Base-by-base conservation (phyloP, 2,113 vertebrate genomes). In the Chelonoidis abingdonii region DNA sequence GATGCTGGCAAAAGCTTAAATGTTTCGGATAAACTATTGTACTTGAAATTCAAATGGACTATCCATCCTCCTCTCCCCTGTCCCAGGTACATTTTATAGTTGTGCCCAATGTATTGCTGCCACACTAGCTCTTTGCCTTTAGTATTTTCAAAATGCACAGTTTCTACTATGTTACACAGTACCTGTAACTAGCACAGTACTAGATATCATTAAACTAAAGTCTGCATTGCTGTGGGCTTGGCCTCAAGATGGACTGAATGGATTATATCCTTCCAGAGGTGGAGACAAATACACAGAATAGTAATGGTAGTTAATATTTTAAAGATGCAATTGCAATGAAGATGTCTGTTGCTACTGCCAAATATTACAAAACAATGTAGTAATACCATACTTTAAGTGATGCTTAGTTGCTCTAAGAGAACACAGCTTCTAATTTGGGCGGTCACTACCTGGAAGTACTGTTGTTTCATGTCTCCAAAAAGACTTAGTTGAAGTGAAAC, bases 151-250 rank as follows among this genome's bases (percentile, higher is more conserved):
- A 76, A 76, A 47, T 44, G 25, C 35, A 38, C 24, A 76, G 41
- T 44, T 47, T 76, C n/a, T 76, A 27, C 41, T 38, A 38, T 5
- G 3, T 76, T 44, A 47, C 12, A 25, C 41, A 44, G 24, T 76
- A 76, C 24, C 13, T 47, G 13, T 76, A 76, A 44, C 75, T 76
- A 27, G 41, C 75, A 76, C 41, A 25, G 11, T 27, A 47, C 38
- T 47, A 25, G 27, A 76, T 76, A 76, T 76, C 25, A 76, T 76
- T 76, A 76, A 76, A 76, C 21, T 41, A 44, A 24, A 78, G 10
- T 14, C 13, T 53, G 2, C 0, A 0, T n/a, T 4, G 9, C 83
- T 87, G 49, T 38, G 50, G 86, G 17, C 2, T 1, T 17, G 35
- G 5, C 29, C 31, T 87, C 53, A 69, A 62, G 29, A 62, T 62